Percentiles rank a stretch among this genome's conserved stretches.
Evolutionary conservation across 2,888 invertebrate genomes (phyloP).

Genomic region (Aleiodes alternator): DNA sequence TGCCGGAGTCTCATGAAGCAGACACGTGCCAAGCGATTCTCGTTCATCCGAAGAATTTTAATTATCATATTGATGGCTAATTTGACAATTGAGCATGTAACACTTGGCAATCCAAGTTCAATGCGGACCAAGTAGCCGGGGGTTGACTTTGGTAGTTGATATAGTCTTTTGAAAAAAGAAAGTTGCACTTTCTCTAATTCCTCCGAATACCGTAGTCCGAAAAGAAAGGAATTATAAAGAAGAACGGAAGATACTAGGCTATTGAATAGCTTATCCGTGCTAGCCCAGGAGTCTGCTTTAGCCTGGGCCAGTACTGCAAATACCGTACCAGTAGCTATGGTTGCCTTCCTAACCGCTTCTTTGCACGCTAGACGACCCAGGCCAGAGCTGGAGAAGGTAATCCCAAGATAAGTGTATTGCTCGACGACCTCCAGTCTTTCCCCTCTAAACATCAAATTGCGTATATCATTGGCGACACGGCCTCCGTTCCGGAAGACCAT

Average conservation of each 20-base stretch:
- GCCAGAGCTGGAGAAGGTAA: conserved; percentile 23
- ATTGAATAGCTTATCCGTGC: conserved; percentile 30
- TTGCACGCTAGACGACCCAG: background rate
- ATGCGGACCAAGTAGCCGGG: conserved; percentile 28
- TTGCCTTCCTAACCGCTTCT: conserved; percentile 32
- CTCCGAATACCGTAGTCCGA: conserved; percentile 36
- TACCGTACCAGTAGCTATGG: conserved; percentile 18
- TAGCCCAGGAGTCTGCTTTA: conserved; percentile 35
- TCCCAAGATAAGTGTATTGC: conserved; percentile 29
- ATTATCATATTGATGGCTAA: conserved; percentile 30
- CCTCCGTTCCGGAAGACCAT: no score
- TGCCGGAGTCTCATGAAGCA: conserved; percentile 4
- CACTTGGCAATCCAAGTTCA: conserved; percentile 24
- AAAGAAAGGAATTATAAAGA: conserved; percentile 27
- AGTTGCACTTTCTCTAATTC: conserved; percentile 40
- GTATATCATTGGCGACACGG: no score
- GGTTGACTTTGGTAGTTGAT: conserved; percentile 29
- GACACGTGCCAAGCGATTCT: conserved; percentile 20
- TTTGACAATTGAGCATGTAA: conserved; percentile 4
- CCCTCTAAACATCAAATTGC: background rate
- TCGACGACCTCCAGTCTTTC: conserved; percentile 24
- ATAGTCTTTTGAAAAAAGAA: conserved; percentile 41
- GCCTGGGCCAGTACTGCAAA: conserved; percentile 21
- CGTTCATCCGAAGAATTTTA: conserved; percentile 30
- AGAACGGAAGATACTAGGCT: conserved; percentile 32